These are phyloP conservation scores for Lutraria rhynchaena DNA, from an alignment of 1,140 invertebrate genomes.

Conservation along the genomic window DNA sequence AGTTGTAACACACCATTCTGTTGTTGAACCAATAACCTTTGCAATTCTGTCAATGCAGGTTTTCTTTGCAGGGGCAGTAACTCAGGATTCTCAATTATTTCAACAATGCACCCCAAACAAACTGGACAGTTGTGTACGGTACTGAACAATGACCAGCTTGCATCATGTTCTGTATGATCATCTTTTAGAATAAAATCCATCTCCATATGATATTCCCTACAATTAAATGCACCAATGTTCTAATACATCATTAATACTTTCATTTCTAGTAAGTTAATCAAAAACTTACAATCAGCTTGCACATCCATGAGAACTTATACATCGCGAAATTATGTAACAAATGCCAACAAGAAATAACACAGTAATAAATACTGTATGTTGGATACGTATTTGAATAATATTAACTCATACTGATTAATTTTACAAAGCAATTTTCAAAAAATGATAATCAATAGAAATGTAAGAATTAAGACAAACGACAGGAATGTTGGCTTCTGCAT, in stretches of 20 bases:
- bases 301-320: too few relatives aligned
- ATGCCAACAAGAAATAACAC: too few relatives aligned
- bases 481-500: too few relatives aligned
- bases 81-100: conserved; percentile 36
- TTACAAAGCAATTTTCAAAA: too few relatives aligned
- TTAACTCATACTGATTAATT: too few relatives aligned
- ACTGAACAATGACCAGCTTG: conserved; percentile 26
- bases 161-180: conserved; percentile 38
- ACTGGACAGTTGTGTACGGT: not conserved
- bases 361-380: too few relatives aligned
- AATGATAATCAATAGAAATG: too few relatives aligned
- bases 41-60: conserved; percentile 45
- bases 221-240: conserved; percentile 1
- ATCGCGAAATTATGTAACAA: too few relatives aligned
- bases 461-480: too few relatives aligned
- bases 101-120: conserved; percentile 51
- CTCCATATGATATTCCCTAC: not conserved
- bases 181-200: conserved; percentile 32
- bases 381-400: too few relatives aligned
- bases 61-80: conserved; percentile 42
- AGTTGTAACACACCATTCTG: conserved; percentile 26
- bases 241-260: not conserved
- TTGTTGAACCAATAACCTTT: conserved; percentile 35
- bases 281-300: too few relatives aligned
- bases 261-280: too few relatives aligned